phyloP scores from a whole-genome alignment of 1,140 invertebrate genomes.

The Macrobrachium nipponense region DNA sequence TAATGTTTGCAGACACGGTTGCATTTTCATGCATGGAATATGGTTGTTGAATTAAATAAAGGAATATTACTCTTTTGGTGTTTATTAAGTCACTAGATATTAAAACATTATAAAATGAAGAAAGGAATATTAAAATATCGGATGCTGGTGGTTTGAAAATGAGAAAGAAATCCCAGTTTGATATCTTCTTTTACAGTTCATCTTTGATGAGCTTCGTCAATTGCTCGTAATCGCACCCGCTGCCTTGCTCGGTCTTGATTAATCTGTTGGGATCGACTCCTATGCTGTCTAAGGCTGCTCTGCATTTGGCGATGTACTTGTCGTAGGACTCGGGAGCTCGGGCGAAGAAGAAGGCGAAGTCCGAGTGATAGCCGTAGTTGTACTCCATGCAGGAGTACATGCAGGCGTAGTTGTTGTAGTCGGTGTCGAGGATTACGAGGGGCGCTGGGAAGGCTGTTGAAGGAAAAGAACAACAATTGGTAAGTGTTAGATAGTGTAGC shows the following conservation, averaged over 20 bases:
- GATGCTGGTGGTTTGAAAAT: too few relatives aligned
- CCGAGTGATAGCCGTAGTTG: conserved; percentile 23
- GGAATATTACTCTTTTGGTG: too few relatives aligned
- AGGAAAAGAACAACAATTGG: not conserved
- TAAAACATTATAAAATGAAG: too few relatives aligned
- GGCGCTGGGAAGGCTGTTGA: conserved; percentile 6
- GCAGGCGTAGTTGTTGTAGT: conserved; percentile 32
- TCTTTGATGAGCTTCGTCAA: too few relatives aligned
- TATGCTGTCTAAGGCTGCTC: conserved; percentile 3
- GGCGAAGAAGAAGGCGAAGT: conserved; percentile 28
- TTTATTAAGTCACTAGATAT: too few relatives aligned
- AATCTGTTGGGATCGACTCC: conserved; percentile 7
- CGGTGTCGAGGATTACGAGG: conserved; percentile 8
- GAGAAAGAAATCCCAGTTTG: too few relatives aligned
- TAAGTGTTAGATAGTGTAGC: too few relatives aligned
- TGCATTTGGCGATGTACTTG: not conserved
- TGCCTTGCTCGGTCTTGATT: conserved; percentile 8
- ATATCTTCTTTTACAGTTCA: too few relatives aligned
- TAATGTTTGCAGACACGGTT: too few relatives aligned
- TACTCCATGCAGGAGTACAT: conserved; percentile 26
- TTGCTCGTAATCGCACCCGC: not conserved
- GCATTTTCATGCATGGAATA: too few relatives aligned
- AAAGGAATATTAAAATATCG: too few relatives aligned
- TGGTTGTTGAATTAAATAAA: too few relatives aligned
- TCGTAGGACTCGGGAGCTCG: not conserved